Conservation (phyloP, 2,797 vertebrate species). For the Sebastes iracundus region DNA sequence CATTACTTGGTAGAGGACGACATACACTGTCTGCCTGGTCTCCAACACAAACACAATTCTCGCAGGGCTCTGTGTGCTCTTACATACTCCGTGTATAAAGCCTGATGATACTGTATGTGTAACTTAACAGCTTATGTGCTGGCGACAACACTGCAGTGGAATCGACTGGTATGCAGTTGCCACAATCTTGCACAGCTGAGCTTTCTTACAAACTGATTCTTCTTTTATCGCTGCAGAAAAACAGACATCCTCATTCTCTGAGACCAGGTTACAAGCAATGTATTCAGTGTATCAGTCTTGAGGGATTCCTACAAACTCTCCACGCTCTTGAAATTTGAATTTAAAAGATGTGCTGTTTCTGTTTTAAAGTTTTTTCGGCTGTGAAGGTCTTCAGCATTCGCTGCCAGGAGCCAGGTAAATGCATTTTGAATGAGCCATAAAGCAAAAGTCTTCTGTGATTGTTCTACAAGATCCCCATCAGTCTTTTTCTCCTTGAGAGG, state of each 20-base stretch:
- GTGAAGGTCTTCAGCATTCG: neutral
- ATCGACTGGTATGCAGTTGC: neutral
- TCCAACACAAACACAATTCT: neutral
- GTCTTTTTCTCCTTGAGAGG: neutral
- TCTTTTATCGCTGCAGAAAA: neutral
- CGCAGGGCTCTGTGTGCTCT: neutral
- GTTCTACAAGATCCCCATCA: neutral
- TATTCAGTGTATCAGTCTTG: neutral
- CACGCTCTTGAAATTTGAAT: neutral
- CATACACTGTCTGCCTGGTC: neutral
- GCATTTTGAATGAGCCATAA: conserved; percentile 11
- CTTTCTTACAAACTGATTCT: neutral
- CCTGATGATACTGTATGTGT: neutral
- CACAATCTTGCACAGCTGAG: neutral
- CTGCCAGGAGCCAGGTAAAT: neutral
- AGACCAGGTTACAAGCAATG: neutral
- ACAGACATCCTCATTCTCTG: neutral
- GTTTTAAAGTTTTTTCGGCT: neutral
- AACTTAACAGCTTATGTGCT: neutral
- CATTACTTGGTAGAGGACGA: neutral
- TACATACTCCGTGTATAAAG: neutral
- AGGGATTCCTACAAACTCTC: neutral
- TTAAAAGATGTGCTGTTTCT: neutral
- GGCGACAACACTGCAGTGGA: neutral
- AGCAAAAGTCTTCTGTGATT: neutral